Evolutionary conservation across 2,113 vertebrate genomes (phyloP).

Genomic region (Tricholaema leucomelas): DNA sequence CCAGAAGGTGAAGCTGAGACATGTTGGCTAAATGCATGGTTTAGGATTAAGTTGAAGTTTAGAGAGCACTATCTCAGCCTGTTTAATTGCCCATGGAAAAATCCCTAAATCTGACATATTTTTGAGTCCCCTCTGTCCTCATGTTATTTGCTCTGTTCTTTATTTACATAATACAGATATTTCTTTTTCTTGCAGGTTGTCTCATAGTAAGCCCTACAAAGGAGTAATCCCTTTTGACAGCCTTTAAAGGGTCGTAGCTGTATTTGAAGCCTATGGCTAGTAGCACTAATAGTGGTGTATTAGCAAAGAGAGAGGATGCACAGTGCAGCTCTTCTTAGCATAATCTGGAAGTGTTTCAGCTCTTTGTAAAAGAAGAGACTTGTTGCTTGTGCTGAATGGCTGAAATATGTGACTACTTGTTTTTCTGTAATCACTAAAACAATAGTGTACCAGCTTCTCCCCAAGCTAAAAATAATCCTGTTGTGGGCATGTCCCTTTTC

Average conservation of each 20-base stretch:
- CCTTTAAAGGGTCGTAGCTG: not conserved
- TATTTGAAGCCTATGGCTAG: constrained; percentile 18
- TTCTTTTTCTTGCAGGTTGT: not conserved
- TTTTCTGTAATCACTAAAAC: constrained; percentile 44
- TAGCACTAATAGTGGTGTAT: not conserved
- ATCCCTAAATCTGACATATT: not conserved
- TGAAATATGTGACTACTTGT: constrained; percentile 1
- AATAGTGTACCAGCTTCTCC: constrained; percentile 29
- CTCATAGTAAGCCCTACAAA: constrained; percentile 8
- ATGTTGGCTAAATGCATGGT: not conserved
- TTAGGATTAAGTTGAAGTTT: constrained; percentile 26
- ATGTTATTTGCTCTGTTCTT: not conserved
- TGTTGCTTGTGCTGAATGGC: constrained; percentile 15
- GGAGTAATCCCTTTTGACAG: constrained; percentile 33
- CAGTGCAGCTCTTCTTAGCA: not conserved
- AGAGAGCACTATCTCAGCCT: not conserved
- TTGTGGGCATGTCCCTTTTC: not conserved
- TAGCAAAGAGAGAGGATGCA: constrained; percentile 2
- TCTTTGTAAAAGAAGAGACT: not conserved
- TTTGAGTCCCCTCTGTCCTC: not conserved
- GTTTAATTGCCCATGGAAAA: constrained; percentile 32
- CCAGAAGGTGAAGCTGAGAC: not conserved
- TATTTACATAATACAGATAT: constrained; percentile 43
- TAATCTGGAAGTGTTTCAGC: constrained; percentile 45
- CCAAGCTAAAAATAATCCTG: constrained; percentile 48